Evolutionary conservation across 2,888 invertebrate species (phyloP).

Genomic region (Andrena fulva): DNA sequence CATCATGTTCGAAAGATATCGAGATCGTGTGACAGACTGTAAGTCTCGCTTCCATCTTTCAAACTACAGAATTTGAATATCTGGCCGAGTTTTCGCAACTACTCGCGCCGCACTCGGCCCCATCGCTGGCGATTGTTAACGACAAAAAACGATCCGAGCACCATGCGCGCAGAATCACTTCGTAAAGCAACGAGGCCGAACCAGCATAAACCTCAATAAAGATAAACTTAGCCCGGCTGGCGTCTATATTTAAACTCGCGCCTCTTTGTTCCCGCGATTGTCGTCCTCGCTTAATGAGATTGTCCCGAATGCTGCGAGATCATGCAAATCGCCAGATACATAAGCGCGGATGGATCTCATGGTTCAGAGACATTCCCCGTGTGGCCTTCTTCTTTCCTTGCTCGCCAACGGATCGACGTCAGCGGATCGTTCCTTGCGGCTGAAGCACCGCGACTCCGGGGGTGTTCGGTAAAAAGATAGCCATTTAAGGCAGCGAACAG

Average conservation of each 20-base stretch:
- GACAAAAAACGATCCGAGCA: constrained; percentile 16
- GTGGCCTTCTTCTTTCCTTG: background rate
- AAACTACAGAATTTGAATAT: no score
- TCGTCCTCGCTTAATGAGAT: constrained; percentile 43
- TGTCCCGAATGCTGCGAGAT: constrained; percentile 25
- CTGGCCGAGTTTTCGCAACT: background rate
- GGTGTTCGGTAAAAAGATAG: background rate
- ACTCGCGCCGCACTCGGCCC: background rate
- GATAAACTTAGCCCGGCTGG: constrained; percentile 77
- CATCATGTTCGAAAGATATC: no score
- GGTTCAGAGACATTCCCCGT: background rate
- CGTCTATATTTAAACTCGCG: constrained; percentile 77
- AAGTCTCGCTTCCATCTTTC: no score
- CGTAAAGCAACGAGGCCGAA: constrained; percentile 67
- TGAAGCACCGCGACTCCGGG: background rate
- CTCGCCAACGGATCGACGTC: background rate
- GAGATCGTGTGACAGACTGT: no score
- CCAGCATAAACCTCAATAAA: constrained; percentile 78
- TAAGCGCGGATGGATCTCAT: background rate
- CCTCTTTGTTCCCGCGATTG: constrained; percentile 56
- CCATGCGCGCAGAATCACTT: constrained; percentile 52
- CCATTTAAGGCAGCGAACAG: background rate
- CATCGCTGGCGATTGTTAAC: background rate
- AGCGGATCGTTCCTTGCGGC: background rate
- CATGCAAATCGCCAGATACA: constrained; percentile 4